These are phyloP conservation scores for Xiphophorus maculatus DNA, from an alignment of 2,113 vertebrate genomes.

Conservation along the genomic window DNA sequence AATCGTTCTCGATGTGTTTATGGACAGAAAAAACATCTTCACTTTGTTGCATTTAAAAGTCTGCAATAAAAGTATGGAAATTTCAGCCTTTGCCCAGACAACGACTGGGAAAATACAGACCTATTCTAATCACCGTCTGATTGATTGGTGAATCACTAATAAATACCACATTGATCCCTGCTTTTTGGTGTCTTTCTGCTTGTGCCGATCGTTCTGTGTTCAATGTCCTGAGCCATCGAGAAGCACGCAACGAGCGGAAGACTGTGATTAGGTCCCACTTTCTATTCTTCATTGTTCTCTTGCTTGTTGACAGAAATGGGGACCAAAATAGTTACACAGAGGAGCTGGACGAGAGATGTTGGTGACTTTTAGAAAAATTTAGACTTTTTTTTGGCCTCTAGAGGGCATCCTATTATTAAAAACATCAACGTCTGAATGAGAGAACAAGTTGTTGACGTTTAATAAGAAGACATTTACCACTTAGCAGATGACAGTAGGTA, in stretches of 20 bases:
- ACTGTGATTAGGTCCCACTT: slow-evolving; percentile 35
- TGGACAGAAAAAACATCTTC: not conserved
- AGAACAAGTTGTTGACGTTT: not conserved
- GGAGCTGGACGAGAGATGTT: slow-evolving; percentile 3
- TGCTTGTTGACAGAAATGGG: slow-evolving; percentile 45
- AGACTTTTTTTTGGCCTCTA: slow-evolving; percentile 33
- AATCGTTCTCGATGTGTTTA: no score
- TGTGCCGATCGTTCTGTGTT: slow-evolving; percentile 20
- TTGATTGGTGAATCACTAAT: not conserved
- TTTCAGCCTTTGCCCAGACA: not conserved
- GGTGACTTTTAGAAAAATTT: slow-evolving; percentile 3
- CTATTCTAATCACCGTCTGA: not conserved
- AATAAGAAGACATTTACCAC: not conserved
- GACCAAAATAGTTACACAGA: slow-evolving; percentile 47
- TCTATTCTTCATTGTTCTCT: slow-evolving; percentile 61
- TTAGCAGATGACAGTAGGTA: not conserved
- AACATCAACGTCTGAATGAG: slow-evolving; percentile 3
- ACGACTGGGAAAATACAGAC: not conserved
- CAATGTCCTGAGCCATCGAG: slow-evolving; percentile 18
- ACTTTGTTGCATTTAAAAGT: not conserved
- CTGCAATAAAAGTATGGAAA: not conserved
- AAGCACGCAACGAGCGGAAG: slow-evolving; percentile 32
- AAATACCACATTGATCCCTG: not conserved
- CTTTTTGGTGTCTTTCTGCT: slow-evolving; percentile 3
- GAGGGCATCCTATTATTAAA: slow-evolving; percentile 44